phyloP scores from a whole-genome alignment of 1,140 invertebrate genomes.

The Neuroterus valhalla region DNA sequence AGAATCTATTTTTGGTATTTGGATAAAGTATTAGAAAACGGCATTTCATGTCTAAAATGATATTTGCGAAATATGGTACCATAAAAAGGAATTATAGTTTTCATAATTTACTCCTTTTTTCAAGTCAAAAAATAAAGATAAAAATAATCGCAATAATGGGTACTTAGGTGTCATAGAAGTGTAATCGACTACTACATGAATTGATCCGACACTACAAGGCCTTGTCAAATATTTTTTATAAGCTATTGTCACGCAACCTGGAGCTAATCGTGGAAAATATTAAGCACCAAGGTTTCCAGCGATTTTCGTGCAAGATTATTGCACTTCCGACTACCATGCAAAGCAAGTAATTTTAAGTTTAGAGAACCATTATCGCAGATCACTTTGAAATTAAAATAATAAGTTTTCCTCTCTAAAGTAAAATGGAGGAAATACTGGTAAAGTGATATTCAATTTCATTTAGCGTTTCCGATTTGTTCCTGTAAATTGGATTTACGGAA shows the following conservation, averaged over 20 bases:
- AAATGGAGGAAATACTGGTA: too few species aligned
- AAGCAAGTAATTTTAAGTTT: not conserved
- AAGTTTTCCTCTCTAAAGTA: not conserved
- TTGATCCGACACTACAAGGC: conserved; percentile 23
- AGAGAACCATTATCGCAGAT: not conserved
- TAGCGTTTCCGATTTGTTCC: not conserved
- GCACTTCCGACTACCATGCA: not conserved
- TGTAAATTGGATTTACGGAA: not conserved
- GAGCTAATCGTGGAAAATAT: conserved; percentile 11
- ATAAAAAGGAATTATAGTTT: too few species aligned
- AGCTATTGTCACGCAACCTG: conserved; percentile 21
- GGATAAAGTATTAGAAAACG: too few species aligned
- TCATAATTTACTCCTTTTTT: not conserved
- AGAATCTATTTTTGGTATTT: too few species aligned
- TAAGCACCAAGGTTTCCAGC: conserved; percentile 12
- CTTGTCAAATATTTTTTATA: conserved; percentile 27
- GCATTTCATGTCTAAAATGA: too few species aligned
- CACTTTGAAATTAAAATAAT: conserved; percentile 3
- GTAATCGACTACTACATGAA: conserved; percentile 10
- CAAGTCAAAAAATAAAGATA: conserved; percentile 1
- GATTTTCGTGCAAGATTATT: conserved; percentile 8
- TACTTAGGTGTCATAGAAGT: not conserved
- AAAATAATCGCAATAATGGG: conserved; percentile 15
- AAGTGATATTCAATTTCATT: not conserved
- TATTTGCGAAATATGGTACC: too few species aligned